phyloP scores from a whole-genome alignment of 2,888 invertebrate genomes.

The Metopia argyrocephala region DNA sequence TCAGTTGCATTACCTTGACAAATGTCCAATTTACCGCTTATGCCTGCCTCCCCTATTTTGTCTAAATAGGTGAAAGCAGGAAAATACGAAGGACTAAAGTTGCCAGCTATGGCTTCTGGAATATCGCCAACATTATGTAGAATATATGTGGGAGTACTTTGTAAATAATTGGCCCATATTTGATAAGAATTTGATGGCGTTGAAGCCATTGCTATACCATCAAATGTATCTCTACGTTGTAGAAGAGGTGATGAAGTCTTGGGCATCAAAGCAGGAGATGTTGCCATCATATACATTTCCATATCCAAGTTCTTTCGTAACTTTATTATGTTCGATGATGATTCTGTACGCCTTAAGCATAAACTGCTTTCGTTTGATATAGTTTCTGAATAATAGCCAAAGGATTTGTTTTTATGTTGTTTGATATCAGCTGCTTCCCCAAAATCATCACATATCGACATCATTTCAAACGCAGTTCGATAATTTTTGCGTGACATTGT shows the following conservation, averaged over 20 bases:
- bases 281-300: slow-evolving; percentile 76
- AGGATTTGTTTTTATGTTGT: slow-evolving; percentile 48
- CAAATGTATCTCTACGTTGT: slow-evolving; percentile 64
- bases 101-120: slow-evolving; percentile 75
- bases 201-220: slow-evolving; percentile 13
- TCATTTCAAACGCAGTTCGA: slow-evolving; percentile 47
- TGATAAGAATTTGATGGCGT: slow-evolving; percentile 68
- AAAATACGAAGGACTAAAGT: slow-evolving; percentile 72
- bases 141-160: slow-evolving; percentile 72
- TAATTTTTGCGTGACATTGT: slow-evolving; percentile 16
- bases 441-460: slow-evolving; percentile 73
- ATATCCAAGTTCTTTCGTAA: slow-evolving; percentile 71
- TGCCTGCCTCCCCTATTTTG: slow-evolving; percentile 72
- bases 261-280: slow-evolving; percentile 71
- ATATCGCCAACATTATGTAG: slow-evolving; percentile 71
- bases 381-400: slow-evolving; percentile 67
- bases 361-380: slow-evolving; percentile 27
- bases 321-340: slow-evolving; percentile 5
- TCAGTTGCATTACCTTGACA: slow-evolving; percentile 4
- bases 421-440: slow-evolving; percentile 65
- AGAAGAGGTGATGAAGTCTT: slow-evolving; percentile 75
- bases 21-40: slow-evolving; percentile 70
- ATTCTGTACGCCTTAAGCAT: slow-evolving; percentile 41
- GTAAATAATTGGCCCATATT: slow-evolving; percentile 72
- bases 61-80: slow-evolving; percentile 72